A percentile compares a stretch with the other conserved stretches of the same genome.
Evolutionary conservation across 1,140 invertebrate genomes (phyloP).

Genomic region (Epicauta chinensis): DNA sequence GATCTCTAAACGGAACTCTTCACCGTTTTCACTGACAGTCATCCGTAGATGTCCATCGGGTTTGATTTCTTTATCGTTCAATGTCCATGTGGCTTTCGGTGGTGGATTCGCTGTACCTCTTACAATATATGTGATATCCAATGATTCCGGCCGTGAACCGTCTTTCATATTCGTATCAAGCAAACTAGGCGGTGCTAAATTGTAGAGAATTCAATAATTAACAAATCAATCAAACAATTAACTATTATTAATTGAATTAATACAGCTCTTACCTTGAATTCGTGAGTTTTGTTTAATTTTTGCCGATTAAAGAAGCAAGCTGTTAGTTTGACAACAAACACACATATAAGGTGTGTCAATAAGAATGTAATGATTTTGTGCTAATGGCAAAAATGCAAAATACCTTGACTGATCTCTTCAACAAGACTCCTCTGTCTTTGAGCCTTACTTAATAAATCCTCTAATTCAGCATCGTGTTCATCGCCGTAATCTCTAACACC

Average conservation of each 20-base stretch:
- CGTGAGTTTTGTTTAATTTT: conserved; percentile 3
- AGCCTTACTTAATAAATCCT: conserved; percentile 56
- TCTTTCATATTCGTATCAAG: conserved; percentile 66
- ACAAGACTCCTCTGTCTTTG: conserved; percentile 62
- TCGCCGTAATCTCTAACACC: conserved; percentile 39
- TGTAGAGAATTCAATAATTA: neutral
- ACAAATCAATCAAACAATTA: neutral
- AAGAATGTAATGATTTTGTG: neutral
- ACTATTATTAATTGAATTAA: too few relatives aligned
- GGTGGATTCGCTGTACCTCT: conserved; percentile 65
- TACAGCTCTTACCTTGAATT: conserved; percentile 5
- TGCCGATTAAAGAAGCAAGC: conserved; percentile 5
- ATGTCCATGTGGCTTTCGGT: conserved; percentile 71
- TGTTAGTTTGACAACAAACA: conserved; percentile 6
- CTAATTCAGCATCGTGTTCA: conserved; percentile 52
- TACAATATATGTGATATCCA: conserved; percentile 65
- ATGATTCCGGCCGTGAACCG: conserved; percentile 66
- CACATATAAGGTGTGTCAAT: conserved; percentile 1
- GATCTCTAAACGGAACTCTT: conserved; percentile 65
- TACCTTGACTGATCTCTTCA: conserved; percentile 53
- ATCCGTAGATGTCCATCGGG: conserved; percentile 38
- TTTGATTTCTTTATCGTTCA: conserved; percentile 51
- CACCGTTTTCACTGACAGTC: conserved; percentile 60
- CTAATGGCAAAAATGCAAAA: conserved; percentile 1
- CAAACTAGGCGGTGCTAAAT: conserved; percentile 66